Percentiles rank a stretch among this genome's conserved stretches.
phyloP scores from a whole-genome alignment of 1,140 invertebrate species.

The Bombus confusus region DNA sequence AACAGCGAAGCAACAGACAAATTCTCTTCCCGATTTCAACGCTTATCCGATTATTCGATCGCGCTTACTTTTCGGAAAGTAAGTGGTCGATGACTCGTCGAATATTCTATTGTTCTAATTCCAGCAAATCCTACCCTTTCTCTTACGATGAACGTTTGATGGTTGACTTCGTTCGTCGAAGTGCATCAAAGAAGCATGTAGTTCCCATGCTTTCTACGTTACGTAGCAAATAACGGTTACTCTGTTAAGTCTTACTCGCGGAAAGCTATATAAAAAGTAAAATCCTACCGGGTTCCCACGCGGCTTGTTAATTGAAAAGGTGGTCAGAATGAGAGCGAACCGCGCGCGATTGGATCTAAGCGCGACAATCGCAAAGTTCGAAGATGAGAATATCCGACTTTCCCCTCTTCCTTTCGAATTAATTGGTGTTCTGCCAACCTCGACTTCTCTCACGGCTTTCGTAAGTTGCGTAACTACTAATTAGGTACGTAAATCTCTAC shows the following conservation, averaged over 20 bases:
- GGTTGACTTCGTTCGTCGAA: background rate
- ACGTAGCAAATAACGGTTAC: slow-evolving; percentile 55
- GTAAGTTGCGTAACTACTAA: slow-evolving; percentile 41
- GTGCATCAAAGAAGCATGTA: background rate
- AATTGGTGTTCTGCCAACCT: background rate
- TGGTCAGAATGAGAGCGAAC: slow-evolving; percentile 36
- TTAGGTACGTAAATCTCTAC: slow-evolving; percentile 18
- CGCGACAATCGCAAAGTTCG: slow-evolving; percentile 39
- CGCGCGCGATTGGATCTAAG: background rate
- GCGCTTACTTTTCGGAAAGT: background rate
- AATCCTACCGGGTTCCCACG: slow-evolving; percentile 57
- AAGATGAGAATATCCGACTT: slow-evolving; percentile 39
- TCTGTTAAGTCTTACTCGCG: slow-evolving; percentile 20
- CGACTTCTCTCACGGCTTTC: background rate
- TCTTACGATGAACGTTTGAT: background rate
- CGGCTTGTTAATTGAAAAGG: slow-evolving; percentile 44
- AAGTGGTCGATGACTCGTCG: background rate
- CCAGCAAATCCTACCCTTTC: background rate
- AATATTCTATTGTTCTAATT: background rate
- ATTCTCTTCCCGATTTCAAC: background rate
- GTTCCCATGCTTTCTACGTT: slow-evolving; percentile 72
- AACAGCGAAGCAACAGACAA: background rate
- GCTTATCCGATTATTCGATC: background rate
- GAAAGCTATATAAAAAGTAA: slow-evolving; percentile 49
- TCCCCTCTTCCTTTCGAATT: slow-evolving; percentile 14